Evolutionary conservation across 1,140 invertebrate species (phyloP), one percentile per base, ranked within the genome.

Genomic region (Dendrolimus kikuchii): DNA sequence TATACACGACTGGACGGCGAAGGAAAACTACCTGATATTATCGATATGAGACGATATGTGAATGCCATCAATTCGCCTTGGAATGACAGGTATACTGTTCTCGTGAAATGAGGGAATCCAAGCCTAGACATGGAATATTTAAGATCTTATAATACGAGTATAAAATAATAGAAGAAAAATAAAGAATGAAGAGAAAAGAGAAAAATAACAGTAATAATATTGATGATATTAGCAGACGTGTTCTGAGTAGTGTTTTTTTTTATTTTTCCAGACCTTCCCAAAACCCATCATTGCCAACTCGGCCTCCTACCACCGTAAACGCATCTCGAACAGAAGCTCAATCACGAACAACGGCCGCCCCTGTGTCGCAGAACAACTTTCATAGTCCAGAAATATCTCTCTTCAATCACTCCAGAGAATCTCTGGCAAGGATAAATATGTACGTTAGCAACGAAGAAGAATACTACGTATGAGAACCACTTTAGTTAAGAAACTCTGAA

Each of bases 351-450:
- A 23, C 51, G 1, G 38, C 52, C 5, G 45, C 46, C 3, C 55
- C 60, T 1, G 6, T 59, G 2, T 66, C 64, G 4, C 66, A 66
- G 36, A 68, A 66, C 49, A 67, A 64, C 10, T 50, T 66, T 7
- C 45, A 38, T 6, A 81, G 74, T 43, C 76, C 77, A 1, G 62
- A 67, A 40, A 75, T 73, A 38, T 85, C 81, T 5, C 66, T 85
- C 38, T 85, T 82, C 47, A 76, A 85, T 53, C 72, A 78, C 8
- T 82, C 79, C 36, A 85, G 82, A 43, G 77, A 85, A 51, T 73
- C 69, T 0, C 62, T 82, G 9, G 77, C 77, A 8, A 77, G 64
- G 55, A 57, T 56, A 23, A 82, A 81, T 55, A 77, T 81, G 81
- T 85, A 53, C 68, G 68, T 53, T 45, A 8, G 43, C 23, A 9